A percentile compares a stretch with the other conserved stretches of the same genome.
phyloP scores from a whole-genome alignment of 2,113 vertebrate species.

The Chauna torquata region DNA sequence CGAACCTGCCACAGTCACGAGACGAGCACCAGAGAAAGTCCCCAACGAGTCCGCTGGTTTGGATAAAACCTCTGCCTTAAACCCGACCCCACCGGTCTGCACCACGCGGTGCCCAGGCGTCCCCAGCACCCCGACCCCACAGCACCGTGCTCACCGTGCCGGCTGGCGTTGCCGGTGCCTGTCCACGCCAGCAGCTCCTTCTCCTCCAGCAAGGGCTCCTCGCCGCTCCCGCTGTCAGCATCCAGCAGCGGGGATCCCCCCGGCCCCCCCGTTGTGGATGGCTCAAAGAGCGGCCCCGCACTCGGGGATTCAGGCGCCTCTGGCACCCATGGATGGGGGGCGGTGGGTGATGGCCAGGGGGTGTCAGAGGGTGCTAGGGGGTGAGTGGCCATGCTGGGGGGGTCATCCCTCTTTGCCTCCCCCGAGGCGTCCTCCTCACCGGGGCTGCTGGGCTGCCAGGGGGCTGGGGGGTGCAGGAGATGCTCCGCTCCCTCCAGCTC shows the following conservation, averaged over 20 bases:
- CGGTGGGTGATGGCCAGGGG: not conserved
- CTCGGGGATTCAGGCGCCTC: not conserved
- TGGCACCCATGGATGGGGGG: not conserved
- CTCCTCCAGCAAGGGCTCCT: not conserved
- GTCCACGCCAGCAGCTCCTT: not conserved
- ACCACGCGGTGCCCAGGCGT: fast-evolving
- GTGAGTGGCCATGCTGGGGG: not conserved
- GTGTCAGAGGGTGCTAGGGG: not conserved
- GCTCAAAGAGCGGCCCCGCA: not conserved
- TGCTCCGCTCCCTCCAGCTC: not conserved
- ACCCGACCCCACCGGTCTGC: fast-evolving
- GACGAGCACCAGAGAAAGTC: not conserved
- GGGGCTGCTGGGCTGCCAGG: not conserved
- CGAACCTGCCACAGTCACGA: fast-evolving
- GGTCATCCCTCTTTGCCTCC: not conserved
- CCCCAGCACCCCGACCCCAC: not conserved
- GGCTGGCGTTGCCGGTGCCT: not conserved
- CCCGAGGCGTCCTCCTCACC: not conserved
- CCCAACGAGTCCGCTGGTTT: fast-evolving
- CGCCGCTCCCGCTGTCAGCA: not conserved
- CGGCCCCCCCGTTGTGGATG: fast-evolving
- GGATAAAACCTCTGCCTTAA: fast-evolving
- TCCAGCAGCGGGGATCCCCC: constrained; percentile 23
- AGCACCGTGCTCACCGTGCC: constrained; percentile 24
- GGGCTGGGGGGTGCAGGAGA: not conserved